These are phyloP conservation scores for Scytalopus superciliaris DNA, from an alignment of 2,113 vertebrate species.

Conservation along the genomic window DNA sequence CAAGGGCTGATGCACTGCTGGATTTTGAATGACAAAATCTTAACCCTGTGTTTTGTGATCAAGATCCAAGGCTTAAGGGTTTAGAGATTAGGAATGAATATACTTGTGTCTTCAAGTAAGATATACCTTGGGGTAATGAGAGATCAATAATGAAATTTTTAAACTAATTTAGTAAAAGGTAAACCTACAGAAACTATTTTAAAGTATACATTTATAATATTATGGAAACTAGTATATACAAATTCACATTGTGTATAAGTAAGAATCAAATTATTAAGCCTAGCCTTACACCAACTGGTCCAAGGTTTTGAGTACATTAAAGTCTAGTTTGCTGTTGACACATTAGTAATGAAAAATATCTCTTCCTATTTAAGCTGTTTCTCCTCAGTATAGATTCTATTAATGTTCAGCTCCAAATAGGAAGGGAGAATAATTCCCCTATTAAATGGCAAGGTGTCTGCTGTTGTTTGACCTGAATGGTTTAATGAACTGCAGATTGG, in stretches of 20 bases:
- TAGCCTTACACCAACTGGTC: not conserved
- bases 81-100: not conserved
- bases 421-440: not conserved
- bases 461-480: not conserved
- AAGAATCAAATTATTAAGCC: not conserved
- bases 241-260: not conserved
- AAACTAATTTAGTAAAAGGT: not conserved
- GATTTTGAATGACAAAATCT: not conserved
- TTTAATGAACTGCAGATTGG: not conserved
- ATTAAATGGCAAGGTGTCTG: not conserved
- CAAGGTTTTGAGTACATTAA: not conserved
- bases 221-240: not conserved
- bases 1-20: not conserved
- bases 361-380: not conserved
- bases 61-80: not conserved
- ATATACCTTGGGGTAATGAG: not conserved
- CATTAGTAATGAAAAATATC: not conserved
- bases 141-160: not conserved
- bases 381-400: not conserved
- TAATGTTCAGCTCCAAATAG: not conserved
- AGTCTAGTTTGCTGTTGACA: not conserved
- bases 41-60: not conserved
- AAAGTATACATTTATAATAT: not conserved
- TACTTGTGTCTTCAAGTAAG: not conserved
- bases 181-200: not conserved